These are phyloP conservation scores for Xanthia togata DNA, from an alignment of 2,888 invertebrate species.

Conservation along the genomic window DNA sequence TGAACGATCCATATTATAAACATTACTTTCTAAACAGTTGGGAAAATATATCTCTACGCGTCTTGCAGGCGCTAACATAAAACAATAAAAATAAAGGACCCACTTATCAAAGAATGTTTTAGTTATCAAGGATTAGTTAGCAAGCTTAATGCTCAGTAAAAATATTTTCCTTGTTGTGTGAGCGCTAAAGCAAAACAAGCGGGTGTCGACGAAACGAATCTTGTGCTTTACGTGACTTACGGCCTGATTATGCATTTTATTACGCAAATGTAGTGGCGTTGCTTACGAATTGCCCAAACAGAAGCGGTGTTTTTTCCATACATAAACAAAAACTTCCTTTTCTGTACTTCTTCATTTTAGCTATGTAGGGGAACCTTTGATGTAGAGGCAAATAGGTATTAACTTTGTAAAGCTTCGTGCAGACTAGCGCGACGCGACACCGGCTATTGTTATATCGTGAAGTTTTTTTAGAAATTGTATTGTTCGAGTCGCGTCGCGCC, in stretches of 20 bases:
- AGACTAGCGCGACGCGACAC: too few relatives aligned
- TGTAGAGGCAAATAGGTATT: neutral
- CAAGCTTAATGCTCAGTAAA: constrained; percentile 52
- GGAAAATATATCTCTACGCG: neutral
- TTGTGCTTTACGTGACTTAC: constrained; percentile 74
- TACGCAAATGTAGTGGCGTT: constrained; percentile 76
- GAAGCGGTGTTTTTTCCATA: constrained; percentile 37
- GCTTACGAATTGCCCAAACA: constrained; percentile 82
- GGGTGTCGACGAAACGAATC: constrained; percentile 72
- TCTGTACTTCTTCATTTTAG: constrained; percentile 18
- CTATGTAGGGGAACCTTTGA: neutral
- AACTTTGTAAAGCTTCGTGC: too few relatives aligned
- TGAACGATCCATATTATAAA: neutral
- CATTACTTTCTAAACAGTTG: neutral
- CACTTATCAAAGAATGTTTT: constrained; percentile 63
- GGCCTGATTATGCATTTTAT: constrained; percentile 82
- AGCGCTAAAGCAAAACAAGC: constrained; percentile 44
- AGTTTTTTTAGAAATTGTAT: too few relatives aligned
- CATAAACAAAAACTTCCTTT: constrained; percentile 27
- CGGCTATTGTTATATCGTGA: too few relatives aligned
- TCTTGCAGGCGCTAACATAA: neutral
- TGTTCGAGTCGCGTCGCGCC: too few relatives aligned
- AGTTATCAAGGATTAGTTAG: constrained; percentile 58
- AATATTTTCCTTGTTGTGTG: constrained; percentile 61
- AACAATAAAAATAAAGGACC: constrained; percentile 23